Base-by-base conservation (phyloP, 2,113 vertebrate genomes). In the Ia io region DNA sequence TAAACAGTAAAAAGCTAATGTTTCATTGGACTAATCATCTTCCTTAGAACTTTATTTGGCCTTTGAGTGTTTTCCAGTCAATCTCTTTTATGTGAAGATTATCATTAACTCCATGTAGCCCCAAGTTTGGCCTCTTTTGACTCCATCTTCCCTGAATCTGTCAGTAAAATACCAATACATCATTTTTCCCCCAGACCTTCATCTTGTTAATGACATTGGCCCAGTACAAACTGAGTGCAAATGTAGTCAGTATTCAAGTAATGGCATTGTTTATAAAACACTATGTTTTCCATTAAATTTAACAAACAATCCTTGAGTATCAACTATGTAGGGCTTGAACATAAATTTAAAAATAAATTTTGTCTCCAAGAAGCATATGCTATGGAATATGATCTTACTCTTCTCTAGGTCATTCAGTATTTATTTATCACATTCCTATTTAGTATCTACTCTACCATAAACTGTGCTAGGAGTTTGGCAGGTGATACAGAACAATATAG, bases 211-310 rank as follows among this genome's bases (percentile, higher is more conserved):
- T 90, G 59, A 88, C 28, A 95, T 11, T 79, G n/a, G 28, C 32
- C 35, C 42, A 86, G 22, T 85, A 88, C 44, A 96, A 94, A 82
- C 42, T 71, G 40, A 95, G 78, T 96, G 92, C 44, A 84, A 95
- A 92, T n/a, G 76, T 69, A 94, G 90, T 94, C 73, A 93, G 77
- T 80, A 93, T 77, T 96, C 80, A 94, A 83, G 7, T 74, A 85
- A 92, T 90, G 71, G 87, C 65, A 90, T 47, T 88, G 67, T 69
- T 77, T 92, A 49, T 65, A 94, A 37, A 44, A 88, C 22, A 79
- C 40, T 91, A 85, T 88, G 25, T 67, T 95, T 95, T 94, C 25
- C 18, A 80, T 47, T 94, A 91, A 70, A 65, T 84, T 95, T 92
- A 96, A 88, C 59, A 96, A 90, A 79, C 2, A 73, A 14, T 94